A percentile compares a stretch with the other conserved stretches of the same genome.
Evolutionary conservation across 2,113 vertebrate species (phyloP).

Genomic region (Argyrosomus japonicus): DNA sequence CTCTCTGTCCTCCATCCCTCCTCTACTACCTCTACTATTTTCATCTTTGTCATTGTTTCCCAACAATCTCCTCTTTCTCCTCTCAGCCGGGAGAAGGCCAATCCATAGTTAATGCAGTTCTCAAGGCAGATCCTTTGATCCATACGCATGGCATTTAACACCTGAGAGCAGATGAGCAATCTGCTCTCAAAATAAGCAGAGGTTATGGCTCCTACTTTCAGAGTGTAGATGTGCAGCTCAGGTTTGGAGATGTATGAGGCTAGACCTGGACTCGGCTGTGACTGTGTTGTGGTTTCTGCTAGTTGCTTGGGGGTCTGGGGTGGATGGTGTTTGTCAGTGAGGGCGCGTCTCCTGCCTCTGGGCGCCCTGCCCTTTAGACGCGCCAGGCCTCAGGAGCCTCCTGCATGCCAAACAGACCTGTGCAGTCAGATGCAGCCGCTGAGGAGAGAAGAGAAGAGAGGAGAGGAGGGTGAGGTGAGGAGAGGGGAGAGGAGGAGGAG

Average conservation of each 20-base stretch:
- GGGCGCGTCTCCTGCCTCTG: conserved; percentile 82
- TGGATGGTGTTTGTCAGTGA: conserved; percentile 80
- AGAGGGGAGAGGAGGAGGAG: conserved; percentile 35
- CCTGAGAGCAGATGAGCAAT: conserved; percentile 73
- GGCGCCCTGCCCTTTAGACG: conserved; percentile 84
- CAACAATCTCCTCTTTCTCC: conserved; percentile 43
- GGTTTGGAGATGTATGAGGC: conserved; percentile 52
- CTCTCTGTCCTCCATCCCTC: conserved; percentile 13
- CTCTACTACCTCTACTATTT: conserved; percentile 5
- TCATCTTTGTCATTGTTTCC: conserved; percentile 52
- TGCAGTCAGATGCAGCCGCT: conserved; percentile 79
- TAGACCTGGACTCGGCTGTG: conserved; percentile 42
- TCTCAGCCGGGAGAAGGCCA: conserved; percentile 58
- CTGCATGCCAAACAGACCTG: conserved; percentile 84
- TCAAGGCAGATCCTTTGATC: conserved; percentile 75
- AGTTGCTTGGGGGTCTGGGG: conserved; percentile 61
- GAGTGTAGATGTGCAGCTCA: conserved; percentile 29
- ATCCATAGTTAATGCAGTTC: conserved; percentile 47
- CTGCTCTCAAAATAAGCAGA: conserved; percentile 58
- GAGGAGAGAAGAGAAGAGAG: conserved; percentile 45
- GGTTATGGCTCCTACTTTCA: conserved; percentile 57
- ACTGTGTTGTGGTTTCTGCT: conserved; percentile 52
- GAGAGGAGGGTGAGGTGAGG: conserved; percentile 4
- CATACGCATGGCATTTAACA: conserved; percentile 81
- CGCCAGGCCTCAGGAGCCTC: conserved; percentile 79